Evolutionary conservation across 2,797 vertebrate genomes (phyloP).

Genomic region (Podarcis lilfordi): DNA sequence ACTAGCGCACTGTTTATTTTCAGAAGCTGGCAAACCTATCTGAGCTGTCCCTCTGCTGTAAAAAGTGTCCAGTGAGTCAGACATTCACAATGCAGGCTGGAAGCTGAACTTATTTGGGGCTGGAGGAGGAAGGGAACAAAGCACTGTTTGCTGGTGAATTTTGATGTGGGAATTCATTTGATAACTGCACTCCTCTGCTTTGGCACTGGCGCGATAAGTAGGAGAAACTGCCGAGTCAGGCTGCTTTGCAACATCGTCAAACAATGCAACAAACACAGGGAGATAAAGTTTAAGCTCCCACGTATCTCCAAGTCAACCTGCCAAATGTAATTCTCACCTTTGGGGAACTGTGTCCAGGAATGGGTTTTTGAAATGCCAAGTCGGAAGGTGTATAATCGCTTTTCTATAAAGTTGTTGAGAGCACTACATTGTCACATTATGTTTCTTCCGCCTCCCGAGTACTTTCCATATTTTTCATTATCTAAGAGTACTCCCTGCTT

Average conservation of each 20-base stretch:
- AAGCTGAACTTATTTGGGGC: background rate
- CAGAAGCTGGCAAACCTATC: background rate
- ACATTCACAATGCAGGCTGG: conserved; percentile 10
- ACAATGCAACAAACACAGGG: conserved; percentile 24
- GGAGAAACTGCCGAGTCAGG: conserved; percentile 16
- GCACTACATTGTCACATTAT: conserved; percentile 3
- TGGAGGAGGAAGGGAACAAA: conserved; percentile 5
- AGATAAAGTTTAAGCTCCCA: conserved; percentile 12
- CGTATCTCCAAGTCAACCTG: conserved; percentile 13
- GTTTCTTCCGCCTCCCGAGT: conserved; percentile 12
- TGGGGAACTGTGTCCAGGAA: conserved; percentile 31
- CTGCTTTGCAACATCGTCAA: background rate
- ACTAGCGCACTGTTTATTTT: background rate
- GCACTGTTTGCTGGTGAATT: background rate
- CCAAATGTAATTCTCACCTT: conserved; percentile 30
- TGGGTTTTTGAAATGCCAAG: conserved; percentile 5
- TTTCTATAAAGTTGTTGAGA: conserved; percentile 31
- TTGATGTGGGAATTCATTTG: background rate
- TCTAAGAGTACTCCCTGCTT: conserved; percentile 12
- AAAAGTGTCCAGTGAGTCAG: background rate
- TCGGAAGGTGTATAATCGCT: conserved; percentile 16
- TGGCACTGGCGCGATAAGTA: background rate
- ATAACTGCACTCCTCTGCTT: conserved; percentile 7
- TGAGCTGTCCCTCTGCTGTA: background rate
- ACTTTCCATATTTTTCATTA: conserved; percentile 40